These are phyloP conservation scores for Malacoctenus gilli DNA, from an alignment of 2,797 vertebrate species.

Conservation along the genomic window DNA sequence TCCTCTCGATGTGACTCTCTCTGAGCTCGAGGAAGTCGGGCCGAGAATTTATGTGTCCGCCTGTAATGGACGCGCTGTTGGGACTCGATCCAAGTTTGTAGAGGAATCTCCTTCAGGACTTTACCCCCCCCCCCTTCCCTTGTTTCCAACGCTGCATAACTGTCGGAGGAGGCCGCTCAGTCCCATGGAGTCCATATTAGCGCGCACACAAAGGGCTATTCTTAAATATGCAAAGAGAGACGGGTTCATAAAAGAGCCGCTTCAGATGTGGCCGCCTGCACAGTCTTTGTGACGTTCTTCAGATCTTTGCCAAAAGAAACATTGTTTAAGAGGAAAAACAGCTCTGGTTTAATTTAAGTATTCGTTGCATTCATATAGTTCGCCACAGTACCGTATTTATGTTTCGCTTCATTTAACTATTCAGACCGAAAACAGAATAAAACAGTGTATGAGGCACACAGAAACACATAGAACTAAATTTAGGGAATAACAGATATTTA, in stretches of 20 bases:
- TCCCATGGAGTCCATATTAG: slow-evolving; percentile 49
- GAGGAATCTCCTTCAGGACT: slow-evolving; percentile 32
- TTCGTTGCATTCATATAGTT: slow-evolving; percentile 9
- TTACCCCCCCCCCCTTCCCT: too few species aligned
- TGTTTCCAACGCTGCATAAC: slow-evolving; percentile 42
- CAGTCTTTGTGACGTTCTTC: slow-evolving; percentile 41
- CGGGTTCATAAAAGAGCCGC: slow-evolving; percentile 25
- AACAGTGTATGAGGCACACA: neutral
- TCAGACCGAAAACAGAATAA: too few species aligned
- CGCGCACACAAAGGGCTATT: slow-evolving; percentile 60
- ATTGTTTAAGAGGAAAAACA: slow-evolving; percentile 7
- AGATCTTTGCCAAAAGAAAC: slow-evolving; percentile 41
- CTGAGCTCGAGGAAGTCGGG: slow-evolving; percentile 16
- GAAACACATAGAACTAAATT: too few species aligned
- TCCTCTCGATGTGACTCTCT: slow-evolving; percentile 35
- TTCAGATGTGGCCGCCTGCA: slow-evolving; percentile 36
- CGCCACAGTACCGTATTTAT: slow-evolving; percentile 18
- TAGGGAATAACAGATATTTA: too few species aligned
- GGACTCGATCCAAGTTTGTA: slow-evolving; percentile 32
- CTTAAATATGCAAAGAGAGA: slow-evolving; percentile 55
- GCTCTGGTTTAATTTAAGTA: slow-evolving; percentile 5
- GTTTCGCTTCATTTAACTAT: neutral
- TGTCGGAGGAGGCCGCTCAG: slow-evolving; percentile 40
- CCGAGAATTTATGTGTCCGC: slow-evolving; percentile 31
- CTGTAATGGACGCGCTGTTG: slow-evolving; percentile 45